A percentile compares a stretch with the other conserved stretches of the same genome.
Evolutionary conservation across 2,888 invertebrate species (phyloP).

Genomic region (Macaria liturata): DNA sequence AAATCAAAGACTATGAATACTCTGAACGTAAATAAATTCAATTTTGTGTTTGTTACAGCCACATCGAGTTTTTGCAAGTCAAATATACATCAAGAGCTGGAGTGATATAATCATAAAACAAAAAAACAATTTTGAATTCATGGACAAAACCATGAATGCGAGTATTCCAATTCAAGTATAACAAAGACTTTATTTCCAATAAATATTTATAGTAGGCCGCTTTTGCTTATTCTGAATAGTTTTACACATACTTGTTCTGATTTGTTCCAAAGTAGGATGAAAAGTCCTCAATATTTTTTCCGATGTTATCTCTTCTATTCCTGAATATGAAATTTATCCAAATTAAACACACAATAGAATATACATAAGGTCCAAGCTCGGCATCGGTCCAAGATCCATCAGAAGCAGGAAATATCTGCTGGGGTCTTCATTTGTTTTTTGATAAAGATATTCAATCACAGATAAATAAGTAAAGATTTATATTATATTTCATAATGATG

Average conservation of each 20-base stretch:
- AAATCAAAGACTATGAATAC: slow-evolving; percentile 22
- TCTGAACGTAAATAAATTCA: slow-evolving; percentile 3
- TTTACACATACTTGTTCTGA: slow-evolving; percentile 75
- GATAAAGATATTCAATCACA: no score
- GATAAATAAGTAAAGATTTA: no score
- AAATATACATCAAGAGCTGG: neutral
- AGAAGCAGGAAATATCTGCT: no score
- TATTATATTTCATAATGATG: no score
- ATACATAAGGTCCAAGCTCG: neutral
- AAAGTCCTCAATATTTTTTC: slow-evolving; percentile 73
- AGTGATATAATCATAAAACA: neutral
- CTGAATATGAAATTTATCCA: slow-evolving; percentile 63
- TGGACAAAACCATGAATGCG: neutral
- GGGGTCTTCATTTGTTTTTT: no score
- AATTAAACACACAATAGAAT: slow-evolving; percentile 24
- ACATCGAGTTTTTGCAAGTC: neutral
- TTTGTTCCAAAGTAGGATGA: slow-evolving; percentile 71
- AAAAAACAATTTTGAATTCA: neutral
- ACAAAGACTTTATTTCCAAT: slow-evolving; percentile 39
- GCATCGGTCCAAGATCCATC: no score
- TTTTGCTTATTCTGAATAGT: slow-evolving; percentile 44
- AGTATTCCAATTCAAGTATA: neutral
- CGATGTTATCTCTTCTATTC: slow-evolving; percentile 76
- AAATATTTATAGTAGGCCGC: slow-evolving; percentile 60
- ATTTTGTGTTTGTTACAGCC: no score